Base-by-base conservation (phyloP, 2,113 vertebrate genomes). In the Anarhynchus alexandrinus region DNA sequence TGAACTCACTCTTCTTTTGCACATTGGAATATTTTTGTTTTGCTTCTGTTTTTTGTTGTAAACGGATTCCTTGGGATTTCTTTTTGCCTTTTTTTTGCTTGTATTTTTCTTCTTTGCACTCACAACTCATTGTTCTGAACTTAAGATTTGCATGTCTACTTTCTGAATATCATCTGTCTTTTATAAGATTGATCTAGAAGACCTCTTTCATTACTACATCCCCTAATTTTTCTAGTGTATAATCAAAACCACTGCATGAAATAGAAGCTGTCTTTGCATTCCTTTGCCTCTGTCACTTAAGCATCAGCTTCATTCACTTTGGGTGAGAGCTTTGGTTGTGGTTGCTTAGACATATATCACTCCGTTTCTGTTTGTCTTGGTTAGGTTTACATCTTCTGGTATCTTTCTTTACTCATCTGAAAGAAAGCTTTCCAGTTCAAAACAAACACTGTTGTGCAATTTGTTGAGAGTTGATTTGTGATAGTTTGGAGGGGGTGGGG, bases 371-470 rank as follows among this genome's bases (percentile, higher is more conserved):
- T 79, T 93, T 81, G 38, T 52, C 61, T 72, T 30, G n/a, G 12
- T 91, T 71, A 78, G 43, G 78, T 95, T 91, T 66, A 45, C 22
- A 78, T 93, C 88, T 86, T 78, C 88, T 83, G 72, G 8, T 91
- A 51, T 66, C 69, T 84, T 86, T 47, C 29, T 90, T 86, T 69
- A 34, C 73, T 92, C 52, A 30, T 84, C 47, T 84, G 58, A 88
- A 83, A 93, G 42, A 71, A 43, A 61, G 26, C 34, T 74, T 88
- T 84, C 40, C 40, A 58, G 51, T 10, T 85, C 65, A 84, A 92
- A 94, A 89, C 91, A 91, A 91, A 9, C 27, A 19, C 19, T 22
- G 36, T 86, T 96, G 72, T 79, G 73, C 59, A 94, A 95, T 78
- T 72, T 67, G 25, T 82, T 74, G 47, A 86, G 77, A 84, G 25